Evolutionary conservation across 2,888 invertebrate genomes (phyloP).

Genomic region (Macrosoma leucophasiata): DNA sequence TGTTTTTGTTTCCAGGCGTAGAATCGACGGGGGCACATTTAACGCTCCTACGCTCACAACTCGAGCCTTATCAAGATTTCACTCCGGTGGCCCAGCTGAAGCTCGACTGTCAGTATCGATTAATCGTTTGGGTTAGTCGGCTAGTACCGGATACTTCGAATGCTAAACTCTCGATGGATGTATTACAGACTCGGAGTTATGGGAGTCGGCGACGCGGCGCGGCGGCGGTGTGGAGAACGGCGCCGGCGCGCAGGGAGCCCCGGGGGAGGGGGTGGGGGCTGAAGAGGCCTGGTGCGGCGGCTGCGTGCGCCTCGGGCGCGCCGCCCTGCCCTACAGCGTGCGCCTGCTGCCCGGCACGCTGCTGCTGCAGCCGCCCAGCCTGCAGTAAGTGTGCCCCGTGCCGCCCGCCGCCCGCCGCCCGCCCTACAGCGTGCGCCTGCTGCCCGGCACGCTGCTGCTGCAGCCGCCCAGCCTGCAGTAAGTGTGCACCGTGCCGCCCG

Average conservation of each 20-base stretch:
- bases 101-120: constrained; percentile 31
- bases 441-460: constrained; percentile 40
- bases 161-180: too few species aligned
- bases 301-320: constrained; percentile 47
- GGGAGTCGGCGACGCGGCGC: constrained; percentile 34
- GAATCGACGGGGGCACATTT: constrained; percentile 35
- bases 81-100: constrained; percentile 33
- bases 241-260: constrained; percentile 13
- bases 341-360: constrained; percentile 49
- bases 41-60: constrained; percentile 34
- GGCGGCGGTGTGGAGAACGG: constrained; percentile 14
- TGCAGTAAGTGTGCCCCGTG: constrained; percentile 47
- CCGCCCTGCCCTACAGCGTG: constrained; percentile 52
- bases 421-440: constrained; percentile 54
- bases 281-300: constrained; percentile 54
- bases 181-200: constrained; percentile 43
- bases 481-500: too few species aligned
- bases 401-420: constrained; percentile 43
- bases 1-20: constrained; percentile 30
- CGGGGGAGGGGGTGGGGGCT: constrained; percentile 20
- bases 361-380: constrained; percentile 27
- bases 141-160: neutral
- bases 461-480: neutral
- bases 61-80: constrained; percentile 39
- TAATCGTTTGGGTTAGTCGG: too few species aligned